Evolutionary conservation across 2,797 vertebrate species (phyloP).

Genomic region (Myotis planiceps): DNA sequence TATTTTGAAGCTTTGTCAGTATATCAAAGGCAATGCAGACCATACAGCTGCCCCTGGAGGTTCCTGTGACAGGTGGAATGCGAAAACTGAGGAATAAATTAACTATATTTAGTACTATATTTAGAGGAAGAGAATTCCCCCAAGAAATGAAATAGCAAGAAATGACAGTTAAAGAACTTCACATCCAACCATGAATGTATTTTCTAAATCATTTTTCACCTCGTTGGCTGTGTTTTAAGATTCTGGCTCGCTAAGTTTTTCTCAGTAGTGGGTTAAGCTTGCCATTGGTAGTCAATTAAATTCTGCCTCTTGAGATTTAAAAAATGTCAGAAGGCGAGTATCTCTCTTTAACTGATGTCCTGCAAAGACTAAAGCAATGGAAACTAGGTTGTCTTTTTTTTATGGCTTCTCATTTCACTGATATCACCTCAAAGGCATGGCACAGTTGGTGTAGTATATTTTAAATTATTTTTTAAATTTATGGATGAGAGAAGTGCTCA

Average conservation of each 20-base stretch:
- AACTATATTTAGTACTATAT: neutral
- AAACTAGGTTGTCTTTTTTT: neutral
- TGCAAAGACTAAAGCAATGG: neutral
- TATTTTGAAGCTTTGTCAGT: neutral
- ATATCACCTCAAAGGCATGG: slow-evolving; percentile 8
- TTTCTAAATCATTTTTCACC: slow-evolving; percentile 24
- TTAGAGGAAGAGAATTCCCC: neutral
- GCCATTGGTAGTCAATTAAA: neutral
- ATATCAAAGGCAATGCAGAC: neutral
- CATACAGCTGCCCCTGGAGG: neutral
- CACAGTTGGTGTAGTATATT: neutral
- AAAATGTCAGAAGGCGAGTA: accelerated
- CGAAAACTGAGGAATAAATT: slow-evolving; percentile 19
- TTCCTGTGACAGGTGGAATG: neutral
- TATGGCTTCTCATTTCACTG: slow-evolving; percentile 3
- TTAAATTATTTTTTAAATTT: neutral
- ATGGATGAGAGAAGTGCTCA: neutral
- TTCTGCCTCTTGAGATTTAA: neutral
- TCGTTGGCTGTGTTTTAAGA: slow-evolving; percentile 62
- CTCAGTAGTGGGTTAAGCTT: slow-evolving; percentile 10
- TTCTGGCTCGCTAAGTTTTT: slow-evolving; percentile 57
- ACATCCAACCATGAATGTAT: slow-evolving; percentile 15
- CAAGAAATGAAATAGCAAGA: slow-evolving; percentile 43
- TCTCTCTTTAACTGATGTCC: slow-evolving; percentile 37
- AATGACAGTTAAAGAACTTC: neutral